Base-by-base conservation (phyloP, 2,797 vertebrate species). In the Poecile montanus region DNA sequence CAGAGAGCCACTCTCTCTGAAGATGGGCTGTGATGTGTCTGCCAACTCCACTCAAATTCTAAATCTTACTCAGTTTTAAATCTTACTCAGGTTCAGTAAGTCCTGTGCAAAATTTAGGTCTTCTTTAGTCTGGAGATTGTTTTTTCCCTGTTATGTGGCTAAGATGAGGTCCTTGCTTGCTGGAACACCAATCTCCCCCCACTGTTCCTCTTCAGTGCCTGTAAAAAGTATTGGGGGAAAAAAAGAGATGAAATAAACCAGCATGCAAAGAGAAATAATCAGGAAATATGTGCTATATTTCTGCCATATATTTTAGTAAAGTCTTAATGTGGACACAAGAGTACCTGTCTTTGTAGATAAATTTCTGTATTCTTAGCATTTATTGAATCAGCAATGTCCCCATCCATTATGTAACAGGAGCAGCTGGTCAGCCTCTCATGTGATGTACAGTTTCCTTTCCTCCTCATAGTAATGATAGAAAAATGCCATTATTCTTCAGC, bases 341-440 rank as follows among this genome's bases (percentile, higher is more conserved):
- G 25, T 83, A 74, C 80, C 65, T 78, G 65, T 58, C 56, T 93
- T 66, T 48, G 62, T 57, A 85, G 86, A 93, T 63, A 50, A 92
- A 86, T 93, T 90, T 47, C 68, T 85, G 62, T 87, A 20, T 85
- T 71, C 84, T 82, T 65, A 86, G 76, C 83, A 68, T 65, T 94
- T 95, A 89, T 87, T 77, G 88, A 74, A 86, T 82, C 90, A 94
- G 68, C 92, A 91, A 2, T n/a, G 62, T 66, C 54, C 36, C 90
- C 74, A 94, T 94, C 78, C 45, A 34, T 79, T 88, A 76, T 58
- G 88, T 50, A 70, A 62, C 17, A 42, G 34, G 10, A 91, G 71
- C 88, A 86, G 80, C 95, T 92, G 94, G 88, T 89, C 94, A 93
- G 53, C 65, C 74, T 91, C 82, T 63, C 75, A 6, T 79, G 71